A percentile compares a stretch with the other conserved stretches of the same genome.
These are phyloP conservation scores for Tachyglossus aculeatus DNA, from an alignment of 2,797 vertebrate species.

Conservation along the genomic window DNA sequence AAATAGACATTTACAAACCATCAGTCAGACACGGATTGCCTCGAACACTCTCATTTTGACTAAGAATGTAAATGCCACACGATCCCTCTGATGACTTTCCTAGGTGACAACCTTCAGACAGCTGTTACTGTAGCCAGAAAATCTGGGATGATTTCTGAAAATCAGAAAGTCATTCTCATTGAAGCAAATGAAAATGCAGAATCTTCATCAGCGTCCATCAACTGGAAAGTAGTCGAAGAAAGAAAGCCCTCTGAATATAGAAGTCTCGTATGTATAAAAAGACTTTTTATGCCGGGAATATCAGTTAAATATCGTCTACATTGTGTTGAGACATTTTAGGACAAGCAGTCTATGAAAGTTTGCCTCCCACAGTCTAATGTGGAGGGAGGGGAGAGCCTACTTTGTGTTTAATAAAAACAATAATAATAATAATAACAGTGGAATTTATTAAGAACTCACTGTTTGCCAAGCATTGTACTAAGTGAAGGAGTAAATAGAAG, in stretches of 20 bases:
- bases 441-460: too few species aligned
- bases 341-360: too few species aligned
- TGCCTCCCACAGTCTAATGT: too few species aligned
- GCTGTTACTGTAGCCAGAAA: slow-evolving; percentile 78
- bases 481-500: too few species aligned
- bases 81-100: neutral
- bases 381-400: too few species aligned
- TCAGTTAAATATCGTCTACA: neutral
- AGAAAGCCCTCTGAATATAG: slow-evolving; percentile 18
- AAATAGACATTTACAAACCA: neutral
- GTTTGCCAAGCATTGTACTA: too few species aligned
- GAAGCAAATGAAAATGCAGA: slow-evolving; percentile 64
- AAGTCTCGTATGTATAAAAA: slow-evolving; percentile 52
- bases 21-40: neutral
- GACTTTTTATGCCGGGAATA: neutral
- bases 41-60: neutral
- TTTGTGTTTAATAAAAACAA: too few species aligned
- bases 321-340: neutral
- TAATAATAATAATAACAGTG: too few species aligned
- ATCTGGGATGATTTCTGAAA: slow-evolving; percentile 74
- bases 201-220: slow-evolving; percentile 67
- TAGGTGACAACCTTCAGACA: slow-evolving; percentile 82
- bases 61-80: neutral
- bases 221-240: slow-evolving; percentile 69
- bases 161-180: slow-evolving; percentile 70